phyloP scores from a whole-genome alignment of 2,888 invertebrate species.

The Zeuzera pyrina region DNA sequence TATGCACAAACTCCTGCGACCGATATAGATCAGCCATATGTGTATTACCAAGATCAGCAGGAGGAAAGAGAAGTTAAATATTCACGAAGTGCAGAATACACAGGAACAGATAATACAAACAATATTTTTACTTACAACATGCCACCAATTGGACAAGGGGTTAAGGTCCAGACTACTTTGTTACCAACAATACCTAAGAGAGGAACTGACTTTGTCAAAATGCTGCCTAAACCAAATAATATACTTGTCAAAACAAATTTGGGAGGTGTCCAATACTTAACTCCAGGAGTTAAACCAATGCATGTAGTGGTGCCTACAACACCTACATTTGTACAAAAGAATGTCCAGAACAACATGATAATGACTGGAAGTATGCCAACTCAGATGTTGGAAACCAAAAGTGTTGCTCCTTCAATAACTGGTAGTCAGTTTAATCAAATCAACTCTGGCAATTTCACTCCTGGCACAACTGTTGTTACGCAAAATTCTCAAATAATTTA shows the following conservation, averaged over 20 bases:
- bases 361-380: conserved; percentile 45
- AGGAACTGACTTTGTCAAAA: conserved; percentile 41
- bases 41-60: conserved; percentile 45
- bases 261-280: conserved; percentile 47
- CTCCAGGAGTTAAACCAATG: conserved; percentile 44
- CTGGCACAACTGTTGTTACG: conserved; percentile 56
- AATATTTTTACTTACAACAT: conserved; percentile 40
- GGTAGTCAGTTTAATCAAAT: conserved; percentile 42
- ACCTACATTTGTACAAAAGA: conserved; percentile 59
- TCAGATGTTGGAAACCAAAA: conserved; percentile 40
- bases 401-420: conserved; percentile 30
- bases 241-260: conserved; percentile 52
- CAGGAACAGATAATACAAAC: conserved; percentile 34
- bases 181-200: conserved; percentile 32
- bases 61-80: conserved; percentile 60
- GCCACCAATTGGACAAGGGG: conserved; percentile 27
- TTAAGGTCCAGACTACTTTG: conserved; percentile 32
- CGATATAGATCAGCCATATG: conserved; percentile 47
- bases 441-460: conserved; percentile 40
- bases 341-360: conserved; percentile 56
- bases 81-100: conserved; percentile 58
- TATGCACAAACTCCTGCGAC: conserved; percentile 30
- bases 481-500: conserved; percentile 66
- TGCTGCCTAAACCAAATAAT: conserved; percentile 52
- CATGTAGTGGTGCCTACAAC: conserved; percentile 48